These are phyloP conservation scores for Drosophila mimetica DNA, from an alignment of 2,888 invertebrate species.

Conservation along the genomic window DNA sequence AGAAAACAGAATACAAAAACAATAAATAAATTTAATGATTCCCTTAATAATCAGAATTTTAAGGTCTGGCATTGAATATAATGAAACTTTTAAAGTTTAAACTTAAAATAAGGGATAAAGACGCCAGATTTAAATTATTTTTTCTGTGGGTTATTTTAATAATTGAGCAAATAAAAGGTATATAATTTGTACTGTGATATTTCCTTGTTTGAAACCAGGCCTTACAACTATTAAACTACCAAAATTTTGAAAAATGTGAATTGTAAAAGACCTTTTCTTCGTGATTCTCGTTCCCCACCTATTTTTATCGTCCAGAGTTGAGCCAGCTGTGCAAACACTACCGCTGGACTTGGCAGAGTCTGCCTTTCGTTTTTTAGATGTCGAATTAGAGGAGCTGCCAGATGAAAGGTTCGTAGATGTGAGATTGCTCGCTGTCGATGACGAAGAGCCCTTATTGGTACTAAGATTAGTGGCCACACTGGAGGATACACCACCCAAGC, in stretches of 20 bases:
- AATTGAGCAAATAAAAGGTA: neutral
- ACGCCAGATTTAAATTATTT: neutral
- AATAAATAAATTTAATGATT: too few relatives aligned
- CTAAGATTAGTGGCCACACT: constrained; percentile 53
- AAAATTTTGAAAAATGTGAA: constrained; percentile 15
- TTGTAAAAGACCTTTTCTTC: constrained; percentile 42
- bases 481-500: constrained; percentile 28
- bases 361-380: constrained; percentile 83
- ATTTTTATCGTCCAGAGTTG: constrained; percentile 78
- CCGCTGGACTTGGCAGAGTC: constrained; percentile 72
- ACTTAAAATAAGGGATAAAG: too few relatives aligned
- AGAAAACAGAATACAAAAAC: too few relatives aligned
- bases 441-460: constrained; percentile 37
- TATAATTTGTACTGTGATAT: neutral
- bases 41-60: too few relatives aligned
- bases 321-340: constrained; percentile 20
- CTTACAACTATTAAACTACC: constrained; percentile 1
- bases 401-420: constrained; percentile 14
- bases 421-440: constrained; percentile 26
- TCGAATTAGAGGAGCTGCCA: constrained; percentile 49
- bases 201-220: neutral
- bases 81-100: too few relatives aligned
- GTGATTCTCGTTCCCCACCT: constrained; percentile 70
- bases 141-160: neutral
- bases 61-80: too few relatives aligned